Conservation (phyloP, 2,797 vertebrate genomes). For the Caiman crocodilus region DNA sequence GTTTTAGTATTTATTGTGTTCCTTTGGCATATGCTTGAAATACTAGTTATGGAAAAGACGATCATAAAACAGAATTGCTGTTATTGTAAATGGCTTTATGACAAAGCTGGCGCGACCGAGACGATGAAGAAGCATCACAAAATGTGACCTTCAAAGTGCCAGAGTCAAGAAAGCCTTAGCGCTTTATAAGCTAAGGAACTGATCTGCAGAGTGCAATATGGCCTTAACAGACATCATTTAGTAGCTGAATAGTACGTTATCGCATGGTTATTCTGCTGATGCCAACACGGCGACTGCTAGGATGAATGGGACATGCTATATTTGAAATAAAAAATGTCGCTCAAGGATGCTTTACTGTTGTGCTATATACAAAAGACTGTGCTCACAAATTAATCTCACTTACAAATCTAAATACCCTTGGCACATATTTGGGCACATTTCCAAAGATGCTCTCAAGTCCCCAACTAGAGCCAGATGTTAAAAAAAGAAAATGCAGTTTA, state of each 20-base stretch:
- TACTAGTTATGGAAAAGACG: constrained; percentile 26
- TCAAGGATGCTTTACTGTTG: background rate
- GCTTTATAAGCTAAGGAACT: constrained; percentile 26
- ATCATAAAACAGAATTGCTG: constrained; percentile 53
- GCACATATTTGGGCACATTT: background rate
- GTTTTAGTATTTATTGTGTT: constrained; percentile 43
- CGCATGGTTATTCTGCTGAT: background rate
- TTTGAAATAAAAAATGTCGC: background rate
- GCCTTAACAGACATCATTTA: constrained; percentile 29
- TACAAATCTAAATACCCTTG: background rate
- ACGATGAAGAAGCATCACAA: background rate
- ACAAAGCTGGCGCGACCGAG: constrained; percentile 21
- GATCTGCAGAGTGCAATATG: background rate
- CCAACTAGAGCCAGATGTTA: background rate
- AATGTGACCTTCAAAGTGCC: constrained; percentile 26
- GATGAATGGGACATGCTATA: background rate
- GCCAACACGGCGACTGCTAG: background rate
- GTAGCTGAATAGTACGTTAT: background rate
- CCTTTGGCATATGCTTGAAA: constrained; percentile 51
- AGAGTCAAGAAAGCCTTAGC: background rate
- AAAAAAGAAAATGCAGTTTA: no score
- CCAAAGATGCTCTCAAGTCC: background rate
- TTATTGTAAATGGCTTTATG: constrained; percentile 50
- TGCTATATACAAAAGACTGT: background rate
- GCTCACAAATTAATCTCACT: background rate